Conservation (phyloP, 2,888 invertebrate species). For the Oxyscelio sp. region DNA sequence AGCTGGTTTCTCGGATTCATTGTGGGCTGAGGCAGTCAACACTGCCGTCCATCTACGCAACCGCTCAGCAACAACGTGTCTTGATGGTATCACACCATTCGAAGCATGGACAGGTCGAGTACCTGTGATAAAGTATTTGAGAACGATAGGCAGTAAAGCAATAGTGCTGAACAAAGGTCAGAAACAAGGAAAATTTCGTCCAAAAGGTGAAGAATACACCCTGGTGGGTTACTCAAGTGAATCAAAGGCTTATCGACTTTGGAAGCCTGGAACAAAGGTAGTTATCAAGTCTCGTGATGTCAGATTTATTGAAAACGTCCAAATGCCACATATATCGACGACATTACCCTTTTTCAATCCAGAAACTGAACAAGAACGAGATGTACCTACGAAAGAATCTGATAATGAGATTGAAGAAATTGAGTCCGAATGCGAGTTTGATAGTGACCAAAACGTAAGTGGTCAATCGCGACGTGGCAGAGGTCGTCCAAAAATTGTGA, state of each 20-base stretch:
- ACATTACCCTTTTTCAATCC: constrained; percentile 11
- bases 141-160: neutral
- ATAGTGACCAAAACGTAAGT: neutral
- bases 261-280: neutral
- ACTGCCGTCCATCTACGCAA: constrained; percentile 48
- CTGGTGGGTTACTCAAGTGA: neutral
- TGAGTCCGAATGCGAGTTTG: neutral
- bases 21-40: constrained; percentile 33
- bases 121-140: neutral
- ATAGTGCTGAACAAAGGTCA: neutral
- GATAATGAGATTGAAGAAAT: neutral
- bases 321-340: neutral
- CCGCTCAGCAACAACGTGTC: constrained; percentile 47
- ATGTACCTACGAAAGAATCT: neutral
- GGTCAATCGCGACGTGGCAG: neutral
- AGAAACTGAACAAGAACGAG: constrained; percentile 16
- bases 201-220: neutral
- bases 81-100: constrained; percentile 31
- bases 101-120: constrained; percentile 29
- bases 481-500: constrained; percentile 7
- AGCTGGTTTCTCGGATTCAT: constrained; percentile 31
- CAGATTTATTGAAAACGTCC: neutral
- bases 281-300: neutral
- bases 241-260: neutral
- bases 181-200: neutral